phyloP scores from a whole-genome alignment of 2,888 invertebrate genomes.

The Clepsis dumicolana region DNA sequence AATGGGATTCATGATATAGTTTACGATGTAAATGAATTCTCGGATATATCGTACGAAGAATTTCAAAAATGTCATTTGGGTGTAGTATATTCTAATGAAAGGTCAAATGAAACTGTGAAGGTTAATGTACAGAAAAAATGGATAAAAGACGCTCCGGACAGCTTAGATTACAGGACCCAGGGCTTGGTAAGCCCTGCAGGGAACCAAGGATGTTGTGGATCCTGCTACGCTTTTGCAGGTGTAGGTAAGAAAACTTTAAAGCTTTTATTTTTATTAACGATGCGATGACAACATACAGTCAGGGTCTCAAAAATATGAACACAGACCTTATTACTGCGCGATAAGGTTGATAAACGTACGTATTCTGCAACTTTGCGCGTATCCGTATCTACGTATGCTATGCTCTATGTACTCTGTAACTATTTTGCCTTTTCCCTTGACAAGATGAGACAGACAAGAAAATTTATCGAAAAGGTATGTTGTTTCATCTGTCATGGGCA shows the following conservation, averaged over 20 bases:
- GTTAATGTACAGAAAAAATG: background rate
- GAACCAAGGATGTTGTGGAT: background rate
- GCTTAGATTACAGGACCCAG: background rate
- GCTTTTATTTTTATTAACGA: background rate
- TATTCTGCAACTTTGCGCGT: too few species aligned
- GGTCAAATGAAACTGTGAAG: background rate
- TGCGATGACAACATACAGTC: background rate
- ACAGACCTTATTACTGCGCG: too few species aligned
- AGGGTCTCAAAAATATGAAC: too few species aligned
- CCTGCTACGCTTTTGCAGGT: background rate
- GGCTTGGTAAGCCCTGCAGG: background rate
- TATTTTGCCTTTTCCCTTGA: too few species aligned
- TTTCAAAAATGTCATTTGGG: background rate
- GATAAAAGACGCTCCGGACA: background rate
- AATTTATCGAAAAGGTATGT: too few species aligned
- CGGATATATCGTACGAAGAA: conserved; percentile 13
- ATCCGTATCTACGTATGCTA: too few species aligned
- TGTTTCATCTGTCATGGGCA: too few species aligned
- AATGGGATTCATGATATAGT: background rate
- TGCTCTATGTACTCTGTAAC: too few species aligned
- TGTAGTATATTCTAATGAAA: background rate
- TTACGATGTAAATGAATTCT: conserved; percentile 3
- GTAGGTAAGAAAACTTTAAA: background rate
- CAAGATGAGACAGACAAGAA: too few species aligned
- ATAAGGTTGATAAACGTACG: too few species aligned